phyloP scores from a whole-genome alignment of 2,113 vertebrate species.

The Elephas maximus region DNA sequence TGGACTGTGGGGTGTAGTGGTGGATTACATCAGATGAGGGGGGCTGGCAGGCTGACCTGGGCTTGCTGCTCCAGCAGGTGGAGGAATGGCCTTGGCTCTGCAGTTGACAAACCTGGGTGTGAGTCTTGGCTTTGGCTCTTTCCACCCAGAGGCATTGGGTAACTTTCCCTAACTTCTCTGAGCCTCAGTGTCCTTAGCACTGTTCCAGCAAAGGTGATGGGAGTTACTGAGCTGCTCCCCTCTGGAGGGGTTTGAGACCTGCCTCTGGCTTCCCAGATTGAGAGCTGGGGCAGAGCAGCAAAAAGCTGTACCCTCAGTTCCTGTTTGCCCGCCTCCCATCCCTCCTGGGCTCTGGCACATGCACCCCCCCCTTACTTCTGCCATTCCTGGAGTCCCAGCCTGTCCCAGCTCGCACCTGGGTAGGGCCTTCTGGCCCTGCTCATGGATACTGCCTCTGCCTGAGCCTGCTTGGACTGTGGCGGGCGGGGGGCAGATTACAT shows the following conservation, averaged over 20 bases:
- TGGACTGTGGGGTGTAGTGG: background rate
- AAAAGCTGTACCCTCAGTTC: background rate
- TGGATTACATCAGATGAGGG: background rate
- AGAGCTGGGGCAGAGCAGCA: background rate
- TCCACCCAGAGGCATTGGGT: background rate
- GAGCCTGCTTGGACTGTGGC: conserved; percentile 22
- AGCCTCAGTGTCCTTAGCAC: conserved; percentile 4
- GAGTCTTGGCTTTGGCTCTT: conserved; percentile 21
- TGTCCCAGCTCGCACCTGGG: background rate
- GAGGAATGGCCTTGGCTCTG: conserved; percentile 46
- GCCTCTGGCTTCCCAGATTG: conserved; percentile 16
- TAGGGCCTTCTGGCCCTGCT: conserved; percentile 38
- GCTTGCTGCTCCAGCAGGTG: background rate
- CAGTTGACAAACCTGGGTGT: background rate
- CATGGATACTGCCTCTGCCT: background rate
- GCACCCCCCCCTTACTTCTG: too few relatives aligned
- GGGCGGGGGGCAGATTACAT: background rate
- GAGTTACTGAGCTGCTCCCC: background rate
- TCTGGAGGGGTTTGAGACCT: background rate
- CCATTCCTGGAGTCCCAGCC: background rate
- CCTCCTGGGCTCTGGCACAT: background rate
- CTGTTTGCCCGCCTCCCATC: background rate
- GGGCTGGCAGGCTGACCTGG: background rate
- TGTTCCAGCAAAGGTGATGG: background rate
- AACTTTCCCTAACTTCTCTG: background rate